phyloP scores from a whole-genome alignment of 1,140 invertebrate genomes.

The Gonioctena quinquepunctata region DNA sequence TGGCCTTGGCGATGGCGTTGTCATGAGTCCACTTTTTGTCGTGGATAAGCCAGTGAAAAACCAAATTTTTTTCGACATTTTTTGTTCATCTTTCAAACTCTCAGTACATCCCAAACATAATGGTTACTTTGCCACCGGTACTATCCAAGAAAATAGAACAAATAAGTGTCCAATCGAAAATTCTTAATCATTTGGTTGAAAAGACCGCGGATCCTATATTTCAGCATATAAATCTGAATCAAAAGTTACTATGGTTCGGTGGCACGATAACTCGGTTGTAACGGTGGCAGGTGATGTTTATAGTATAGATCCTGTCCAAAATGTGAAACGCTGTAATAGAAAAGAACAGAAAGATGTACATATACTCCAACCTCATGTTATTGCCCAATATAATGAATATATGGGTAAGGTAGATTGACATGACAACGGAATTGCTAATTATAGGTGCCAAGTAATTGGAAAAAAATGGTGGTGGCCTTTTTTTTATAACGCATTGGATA shows the following conservation, averaged over 20 bases:
- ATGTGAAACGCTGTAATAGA: too few relatives aligned
- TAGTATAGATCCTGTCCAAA: too few relatives aligned
- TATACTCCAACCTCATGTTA: too few relatives aligned
- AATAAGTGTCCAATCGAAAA: neutral
- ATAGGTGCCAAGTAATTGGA: too few relatives aligned
- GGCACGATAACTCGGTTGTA: constrained; percentile 16
- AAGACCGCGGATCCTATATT: neutral
- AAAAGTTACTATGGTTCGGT: constrained; percentile 32
- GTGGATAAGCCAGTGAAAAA: neutral
- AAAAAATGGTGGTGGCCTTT: too few relatives aligned
- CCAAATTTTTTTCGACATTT: constrained; percentile 25
- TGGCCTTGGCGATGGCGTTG: constrained; percentile 22
- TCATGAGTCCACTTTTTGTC: constrained; percentile 1
- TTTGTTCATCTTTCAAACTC: constrained; percentile 21
- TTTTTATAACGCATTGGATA: too few relatives aligned
- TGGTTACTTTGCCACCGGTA: constrained; percentile 22
- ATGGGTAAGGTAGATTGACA: too few relatives aligned
- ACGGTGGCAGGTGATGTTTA: neutral
- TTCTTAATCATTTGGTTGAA: neutral
- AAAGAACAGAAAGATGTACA: too few relatives aligned
- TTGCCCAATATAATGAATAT: too few relatives aligned
- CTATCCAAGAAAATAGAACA: constrained; percentile 22
- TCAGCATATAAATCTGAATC: neutral
- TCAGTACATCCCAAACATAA: constrained; percentile 15
- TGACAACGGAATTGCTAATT: too few relatives aligned